Conservation (phyloP, 2,113 vertebrate species). For the Etia nguti region DNA sequence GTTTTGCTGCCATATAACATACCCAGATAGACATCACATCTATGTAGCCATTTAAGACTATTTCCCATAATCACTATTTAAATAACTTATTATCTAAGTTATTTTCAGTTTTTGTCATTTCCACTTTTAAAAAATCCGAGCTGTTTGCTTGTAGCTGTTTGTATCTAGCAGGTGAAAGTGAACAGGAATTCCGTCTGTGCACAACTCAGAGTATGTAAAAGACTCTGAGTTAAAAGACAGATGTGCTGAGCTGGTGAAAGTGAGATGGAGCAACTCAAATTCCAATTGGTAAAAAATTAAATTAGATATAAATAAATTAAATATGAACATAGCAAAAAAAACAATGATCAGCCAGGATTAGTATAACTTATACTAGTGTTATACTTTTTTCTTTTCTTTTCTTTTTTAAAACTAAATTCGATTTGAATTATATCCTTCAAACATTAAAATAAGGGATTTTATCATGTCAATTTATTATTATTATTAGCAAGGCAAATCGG, state of each 20-base stretch:
- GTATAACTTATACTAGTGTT: not conserved
- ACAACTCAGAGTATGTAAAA: not conserved
- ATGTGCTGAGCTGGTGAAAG: not conserved
- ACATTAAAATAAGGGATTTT: not conserved
- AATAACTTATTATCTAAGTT: not conserved
- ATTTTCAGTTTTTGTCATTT: not conserved
- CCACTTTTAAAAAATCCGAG: accelerated
- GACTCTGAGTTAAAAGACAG: not conserved
- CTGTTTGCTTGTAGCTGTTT: not conserved
- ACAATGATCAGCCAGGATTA: not conserved
- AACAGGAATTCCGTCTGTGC: not conserved
- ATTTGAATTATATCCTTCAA: not conserved
- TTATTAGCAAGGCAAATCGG: not conserved
- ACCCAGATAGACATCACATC: not conserved
- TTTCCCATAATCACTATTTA: not conserved
- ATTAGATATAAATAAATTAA: not conserved
- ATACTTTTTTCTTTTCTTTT: not conserved
- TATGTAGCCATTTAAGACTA: not conserved
- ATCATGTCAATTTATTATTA: not conserved
- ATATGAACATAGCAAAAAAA: not conserved
- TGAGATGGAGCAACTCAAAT: not conserved
- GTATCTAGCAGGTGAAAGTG: not conserved
- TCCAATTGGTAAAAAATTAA: not conserved
- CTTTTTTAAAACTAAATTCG: not conserved
- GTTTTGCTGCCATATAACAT: not conserved